These are phyloP conservation scores for Indri indri DNA, from an alignment of 2,113 vertebrate genomes.

Conservation along the genomic window DNA sequence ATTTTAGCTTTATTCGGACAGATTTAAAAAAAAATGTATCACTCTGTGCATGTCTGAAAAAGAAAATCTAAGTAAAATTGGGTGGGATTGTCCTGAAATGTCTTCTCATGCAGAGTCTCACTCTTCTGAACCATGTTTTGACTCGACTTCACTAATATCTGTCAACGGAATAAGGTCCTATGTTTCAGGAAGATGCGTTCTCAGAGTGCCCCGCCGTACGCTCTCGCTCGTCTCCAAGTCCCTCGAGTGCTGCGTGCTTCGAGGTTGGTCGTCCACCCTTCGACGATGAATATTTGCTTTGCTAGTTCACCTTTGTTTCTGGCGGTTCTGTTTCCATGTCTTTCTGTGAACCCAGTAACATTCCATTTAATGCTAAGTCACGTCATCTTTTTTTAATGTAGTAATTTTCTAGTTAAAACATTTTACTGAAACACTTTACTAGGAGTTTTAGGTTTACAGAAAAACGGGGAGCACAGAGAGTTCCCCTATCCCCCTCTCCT, in stretches of 20 bases:
- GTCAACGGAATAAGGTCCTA: background rate
- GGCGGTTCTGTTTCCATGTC: no score
- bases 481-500: background rate
- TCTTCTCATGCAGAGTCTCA: background rate
- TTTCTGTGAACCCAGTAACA: background rate
- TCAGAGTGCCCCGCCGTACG: fast-evolving
- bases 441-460: no score
- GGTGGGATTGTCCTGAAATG: background rate
- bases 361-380: background rate
- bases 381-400: background rate
- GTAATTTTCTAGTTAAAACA: background rate
- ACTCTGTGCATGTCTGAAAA: background rate
- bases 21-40: background rate
- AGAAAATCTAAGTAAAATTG: background rate
- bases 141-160: background rate
- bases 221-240: fast-evolving
- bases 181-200: background rate
- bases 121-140: background rate
- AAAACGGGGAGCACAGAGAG: background rate
- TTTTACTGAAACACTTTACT: background rate
- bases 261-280: background rate
- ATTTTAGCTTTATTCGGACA: background rate
- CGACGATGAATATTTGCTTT: background rate
- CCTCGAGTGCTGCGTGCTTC: no score
- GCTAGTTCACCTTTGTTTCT: background rate